phyloP scores from a whole-genome alignment of 2,888 invertebrate species.

The Stomorhina lunata region DNA sequence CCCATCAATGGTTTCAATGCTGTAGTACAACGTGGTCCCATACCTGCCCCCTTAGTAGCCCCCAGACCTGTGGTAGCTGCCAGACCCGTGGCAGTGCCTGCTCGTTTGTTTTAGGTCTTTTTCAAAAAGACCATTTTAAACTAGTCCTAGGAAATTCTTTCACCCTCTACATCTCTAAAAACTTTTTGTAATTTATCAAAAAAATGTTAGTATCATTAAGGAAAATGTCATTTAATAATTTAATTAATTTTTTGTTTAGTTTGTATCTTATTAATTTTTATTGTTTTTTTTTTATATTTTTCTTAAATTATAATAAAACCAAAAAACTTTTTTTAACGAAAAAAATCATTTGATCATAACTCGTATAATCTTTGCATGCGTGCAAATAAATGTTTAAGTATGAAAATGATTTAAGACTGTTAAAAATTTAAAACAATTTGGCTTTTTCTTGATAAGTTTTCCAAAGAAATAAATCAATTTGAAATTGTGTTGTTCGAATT shows the following conservation, averaged over 20 bases:
- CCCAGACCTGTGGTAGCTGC: conserved; percentile 68
- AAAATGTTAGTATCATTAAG: conserved; percentile 17
- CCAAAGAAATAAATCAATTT: conserved; percentile 56
- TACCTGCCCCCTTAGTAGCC: conserved; percentile 72
- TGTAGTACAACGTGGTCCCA: conserved; percentile 83
- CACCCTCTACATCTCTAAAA: not conserved
- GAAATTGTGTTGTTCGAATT: conserved; percentile 10
- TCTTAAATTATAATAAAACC: not conserved
- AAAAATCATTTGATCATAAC: conserved; percentile 41
- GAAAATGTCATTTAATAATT: conserved; percentile 51
- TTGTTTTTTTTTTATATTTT: conserved; percentile 10
- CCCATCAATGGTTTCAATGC: conserved; percentile 77
- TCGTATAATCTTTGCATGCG: conserved; percentile 43
- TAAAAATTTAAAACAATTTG: conserved; percentile 24
- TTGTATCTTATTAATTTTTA: conserved; percentile 50
- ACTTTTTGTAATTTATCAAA: conserved; percentile 17
- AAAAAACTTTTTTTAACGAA: conserved; percentile 37
- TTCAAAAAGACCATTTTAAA: not conserved
- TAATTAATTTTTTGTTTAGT: conserved; percentile 57
- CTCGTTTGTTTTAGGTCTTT: conserved; percentile 62
- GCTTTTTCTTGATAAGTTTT: not conserved
- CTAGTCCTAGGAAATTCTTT: not conserved
- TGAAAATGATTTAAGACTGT: conserved; percentile 63
- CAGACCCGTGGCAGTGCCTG: conserved; percentile 67
- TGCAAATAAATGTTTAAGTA: conserved; percentile 34